phyloP scores from a whole-genome alignment of 2,888 invertebrate genomes.

The Taphrorychus bicolor region DNA sequence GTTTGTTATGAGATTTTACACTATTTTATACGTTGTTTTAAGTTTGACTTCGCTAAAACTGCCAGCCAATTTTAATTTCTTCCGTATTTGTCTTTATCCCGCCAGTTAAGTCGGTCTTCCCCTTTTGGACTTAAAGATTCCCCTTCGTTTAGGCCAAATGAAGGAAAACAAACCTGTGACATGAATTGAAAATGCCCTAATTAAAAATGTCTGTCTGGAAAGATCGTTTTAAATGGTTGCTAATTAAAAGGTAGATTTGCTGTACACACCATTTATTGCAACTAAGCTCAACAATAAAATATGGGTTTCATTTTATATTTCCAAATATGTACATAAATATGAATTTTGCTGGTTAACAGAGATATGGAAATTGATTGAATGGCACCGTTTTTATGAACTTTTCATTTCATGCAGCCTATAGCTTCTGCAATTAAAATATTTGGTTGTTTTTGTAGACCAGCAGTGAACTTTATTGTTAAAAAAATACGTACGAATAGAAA shows the following conservation, averaged over 20 bases:
- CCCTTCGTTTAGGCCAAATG: slow-evolving; percentile 29
- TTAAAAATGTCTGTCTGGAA: slow-evolving; percentile 22
- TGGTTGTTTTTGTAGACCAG: too few relatives aligned
- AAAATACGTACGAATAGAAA: too few relatives aligned
- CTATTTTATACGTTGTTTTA: not conserved
- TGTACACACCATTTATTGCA: too few relatives aligned
- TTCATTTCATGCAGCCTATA: not conserved
- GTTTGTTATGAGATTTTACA: too few relatives aligned
- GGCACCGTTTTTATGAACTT: not conserved
- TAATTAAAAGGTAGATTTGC: not conserved
- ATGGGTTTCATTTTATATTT: not conserved
- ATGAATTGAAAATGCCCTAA: slow-evolving; percentile 36
- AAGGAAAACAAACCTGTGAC: slow-evolving; percentile 39
- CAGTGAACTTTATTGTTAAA: too few relatives aligned
- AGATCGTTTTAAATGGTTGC: not conserved
- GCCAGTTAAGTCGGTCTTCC: slow-evolving; percentile 22
- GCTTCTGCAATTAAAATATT: not conserved
- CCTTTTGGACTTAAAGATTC: slow-evolving; percentile 25
- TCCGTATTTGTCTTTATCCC: slow-evolving; percentile 36
- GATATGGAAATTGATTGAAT: not conserved
- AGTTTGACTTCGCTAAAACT: slow-evolving; percentile 13
- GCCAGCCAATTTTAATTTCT: slow-evolving; percentile 26
- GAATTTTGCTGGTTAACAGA: not conserved
- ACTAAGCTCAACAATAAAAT: too few relatives aligned
- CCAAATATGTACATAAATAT: not conserved